phyloP scores from a whole-genome alignment of 2,888 invertebrate genomes.

The Cataglyphis rosenhaueri region DNA sequence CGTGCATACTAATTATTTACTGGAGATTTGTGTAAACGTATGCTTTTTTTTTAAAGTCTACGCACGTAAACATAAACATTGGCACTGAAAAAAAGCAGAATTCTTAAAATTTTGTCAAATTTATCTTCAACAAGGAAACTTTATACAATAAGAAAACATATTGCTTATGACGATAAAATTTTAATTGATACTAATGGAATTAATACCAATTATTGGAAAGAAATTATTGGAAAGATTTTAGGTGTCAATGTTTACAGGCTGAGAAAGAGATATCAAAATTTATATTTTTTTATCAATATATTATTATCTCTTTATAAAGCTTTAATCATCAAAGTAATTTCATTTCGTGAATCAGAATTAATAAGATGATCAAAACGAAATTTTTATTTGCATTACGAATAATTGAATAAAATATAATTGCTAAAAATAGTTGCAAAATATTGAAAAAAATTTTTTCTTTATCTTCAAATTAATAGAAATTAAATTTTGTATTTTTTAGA shows the following conservation, averaged over 20 bases:
- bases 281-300: background rate
- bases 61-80: too few species aligned
- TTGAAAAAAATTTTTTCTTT: background rate
- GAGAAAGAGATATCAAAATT: background rate
- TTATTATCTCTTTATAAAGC: background rate
- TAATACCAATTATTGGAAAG: too few species aligned
- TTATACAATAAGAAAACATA: background rate
- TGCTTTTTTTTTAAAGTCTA: background rate
- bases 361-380: background rate
- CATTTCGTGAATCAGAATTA: background rate
- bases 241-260: background rate
- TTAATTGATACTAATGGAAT: too few species aligned
- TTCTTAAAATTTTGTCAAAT: constrained; percentile 1
- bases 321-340: background rate
- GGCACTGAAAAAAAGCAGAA: background rate
- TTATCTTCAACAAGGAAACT: background rate
- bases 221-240: background rate
- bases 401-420: too few species aligned
- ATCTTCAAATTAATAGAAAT: background rate
- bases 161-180: background rate
- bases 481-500: background rate
- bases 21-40: background rate
- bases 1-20: background rate
- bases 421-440: too few species aligned
- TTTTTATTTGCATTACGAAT: background rate